Conservation (phyloP, 2,888 invertebrate genomes). For the Candidula unifasciata region DNA sequence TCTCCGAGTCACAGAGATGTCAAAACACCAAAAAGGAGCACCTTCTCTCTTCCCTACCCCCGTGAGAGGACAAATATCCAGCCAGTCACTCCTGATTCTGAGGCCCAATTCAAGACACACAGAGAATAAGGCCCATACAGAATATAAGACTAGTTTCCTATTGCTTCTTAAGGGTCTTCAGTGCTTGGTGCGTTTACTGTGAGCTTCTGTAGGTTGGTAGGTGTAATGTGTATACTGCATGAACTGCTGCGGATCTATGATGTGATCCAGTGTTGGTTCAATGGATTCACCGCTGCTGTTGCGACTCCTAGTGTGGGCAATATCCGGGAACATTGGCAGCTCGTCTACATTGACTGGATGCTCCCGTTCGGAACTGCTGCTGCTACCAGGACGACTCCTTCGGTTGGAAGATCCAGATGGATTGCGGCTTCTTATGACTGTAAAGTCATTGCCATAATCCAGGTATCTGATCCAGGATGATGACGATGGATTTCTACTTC, state of each 20-base stretch:
- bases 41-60: no score
- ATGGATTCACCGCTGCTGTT: slow-evolving; percentile 49
- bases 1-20: no score
- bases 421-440: slow-evolving; percentile 39
- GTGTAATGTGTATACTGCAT: slow-evolving; percentile 27
- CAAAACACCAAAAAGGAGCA: no score
- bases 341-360: slow-evolving; percentile 19
- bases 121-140: no score
- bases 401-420: slow-evolving; percentile 49
- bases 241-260: slow-evolving; percentile 30
- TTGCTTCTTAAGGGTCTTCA: no score
- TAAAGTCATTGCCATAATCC: background rate
- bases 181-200: slow-evolving; percentile 16
- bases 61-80: no score
- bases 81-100: no score
- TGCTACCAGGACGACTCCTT: slow-evolving; percentile 46
- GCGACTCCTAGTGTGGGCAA: slow-evolving; percentile 31
- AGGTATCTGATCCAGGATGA: slow-evolving; percentile 13
- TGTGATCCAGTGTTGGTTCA: slow-evolving; percentile 33
- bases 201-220: background rate
- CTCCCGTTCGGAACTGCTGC: slow-evolving; percentile 50
- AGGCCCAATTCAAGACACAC: no score
- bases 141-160: no score
- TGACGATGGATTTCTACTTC: slow-evolving; percentile 45
- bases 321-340: slow-evolving; percentile 5